Percentiles rank a stretch among this genome's conserved stretches.
Evolutionary conservation across 2,797 vertebrate species (phyloP).

Genomic region (Myotis myotis): DNA sequence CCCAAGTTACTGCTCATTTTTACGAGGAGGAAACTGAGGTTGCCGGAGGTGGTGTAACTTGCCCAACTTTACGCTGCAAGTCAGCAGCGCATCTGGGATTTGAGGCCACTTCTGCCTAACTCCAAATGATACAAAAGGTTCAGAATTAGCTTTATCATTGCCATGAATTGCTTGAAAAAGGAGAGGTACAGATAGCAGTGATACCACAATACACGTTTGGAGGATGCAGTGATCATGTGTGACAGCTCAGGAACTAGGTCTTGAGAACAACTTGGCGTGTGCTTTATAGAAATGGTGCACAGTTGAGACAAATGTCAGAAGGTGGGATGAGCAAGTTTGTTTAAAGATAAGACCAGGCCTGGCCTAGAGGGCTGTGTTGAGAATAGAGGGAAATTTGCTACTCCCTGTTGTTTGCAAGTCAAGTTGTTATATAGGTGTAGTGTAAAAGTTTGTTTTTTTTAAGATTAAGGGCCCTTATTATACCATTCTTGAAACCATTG

Average conservation of each 20-base stretch:
- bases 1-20: slow-evolving; percentile 18
- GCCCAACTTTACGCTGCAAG: neutral
- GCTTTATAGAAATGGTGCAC: neutral
- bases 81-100: neutral
- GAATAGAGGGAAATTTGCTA: neutral
- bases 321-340: neutral
- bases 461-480: neutral
- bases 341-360: neutral
- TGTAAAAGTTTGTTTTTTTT: neutral
- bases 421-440: neutral
- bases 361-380: neutral
- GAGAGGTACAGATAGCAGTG: neutral
- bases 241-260: neutral
- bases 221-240: neutral
- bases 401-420: neutral
- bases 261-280: neutral
- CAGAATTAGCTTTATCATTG: neutral
- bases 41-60: slow-evolving; percentile 30
- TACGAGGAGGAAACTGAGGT: slow-evolving; percentile 28
- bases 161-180: neutral
- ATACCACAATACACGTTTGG: neutral
- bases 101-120: neutral
- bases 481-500: neutral
- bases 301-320: neutral
- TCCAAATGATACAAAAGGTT: neutral